phyloP scores from a whole-genome alignment of 2,797 vertebrate genomes.

The Acrocephalus scirpaceus region DNA sequence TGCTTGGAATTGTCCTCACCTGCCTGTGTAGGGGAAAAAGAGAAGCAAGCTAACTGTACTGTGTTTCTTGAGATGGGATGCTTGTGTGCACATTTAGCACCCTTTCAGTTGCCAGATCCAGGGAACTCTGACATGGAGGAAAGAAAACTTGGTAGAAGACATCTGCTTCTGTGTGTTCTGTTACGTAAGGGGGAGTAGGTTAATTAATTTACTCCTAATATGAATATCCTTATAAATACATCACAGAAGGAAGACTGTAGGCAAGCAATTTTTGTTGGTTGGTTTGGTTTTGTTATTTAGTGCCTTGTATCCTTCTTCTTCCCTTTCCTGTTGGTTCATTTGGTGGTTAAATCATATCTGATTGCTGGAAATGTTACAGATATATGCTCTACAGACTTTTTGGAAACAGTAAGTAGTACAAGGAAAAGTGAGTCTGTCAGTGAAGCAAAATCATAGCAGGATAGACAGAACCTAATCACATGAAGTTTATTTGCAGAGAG shows the following conservation, averaged over 20 bases:
- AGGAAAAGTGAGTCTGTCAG: not conserved
- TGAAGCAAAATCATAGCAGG: not conserved
- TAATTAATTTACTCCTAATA: not conserved
- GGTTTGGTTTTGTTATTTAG: not conserved
- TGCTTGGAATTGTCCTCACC: not conserved
- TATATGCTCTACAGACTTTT: not conserved
- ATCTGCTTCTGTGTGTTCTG: not conserved
- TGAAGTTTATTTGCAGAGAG: not conserved
- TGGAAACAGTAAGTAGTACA: not conserved
- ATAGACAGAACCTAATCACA: not conserved
- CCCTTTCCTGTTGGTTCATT: not conserved
- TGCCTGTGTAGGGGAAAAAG: not conserved
- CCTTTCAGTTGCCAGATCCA: not conserved
- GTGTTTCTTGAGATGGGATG: not conserved
- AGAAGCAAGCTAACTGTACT: not conserved
- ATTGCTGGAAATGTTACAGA: not conserved
- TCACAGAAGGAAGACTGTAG: not conserved
- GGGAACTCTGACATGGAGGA: not conserved
- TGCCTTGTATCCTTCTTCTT: not conserved
- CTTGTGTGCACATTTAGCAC: not conserved
- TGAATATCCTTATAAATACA: not conserved
- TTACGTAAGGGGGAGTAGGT: not conserved
- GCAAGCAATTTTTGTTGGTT: not conserved
- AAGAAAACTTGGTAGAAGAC: not conserved
- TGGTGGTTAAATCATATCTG: not conserved